phyloP scores from a whole-genome alignment of 2,113 vertebrate genomes.

The Dunckerocampus dactyliophorus region DNA sequence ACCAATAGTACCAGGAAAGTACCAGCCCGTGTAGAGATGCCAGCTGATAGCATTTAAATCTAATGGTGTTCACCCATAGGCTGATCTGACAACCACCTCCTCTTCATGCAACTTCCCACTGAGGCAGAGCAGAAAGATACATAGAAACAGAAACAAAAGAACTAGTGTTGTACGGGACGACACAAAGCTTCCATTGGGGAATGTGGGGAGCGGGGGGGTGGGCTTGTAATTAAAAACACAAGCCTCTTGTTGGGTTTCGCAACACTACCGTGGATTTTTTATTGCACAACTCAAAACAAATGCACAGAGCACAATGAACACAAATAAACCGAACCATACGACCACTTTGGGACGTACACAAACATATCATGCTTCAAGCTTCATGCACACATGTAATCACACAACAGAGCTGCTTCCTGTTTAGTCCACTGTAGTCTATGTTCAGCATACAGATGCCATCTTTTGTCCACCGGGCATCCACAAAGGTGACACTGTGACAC shows the following conservation, averaged over 20 bases:
- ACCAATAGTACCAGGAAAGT: neutral
- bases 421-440: conserved; percentile 3
- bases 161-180: conserved; percentile 45
- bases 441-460: conserved; percentile 42
- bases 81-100: conserved; percentile 9
- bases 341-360: conserved; percentile 23
- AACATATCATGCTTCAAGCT: neutral
- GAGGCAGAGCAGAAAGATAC: conserved; percentile 11
- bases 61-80: neutral
- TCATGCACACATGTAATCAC: conserved; percentile 5
- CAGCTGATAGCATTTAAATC: neutral
- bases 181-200: conserved; percentile 51
- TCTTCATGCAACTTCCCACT: conserved; percentile 14
- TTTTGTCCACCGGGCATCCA: conserved; percentile 18
- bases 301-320: conserved; percentile 27
- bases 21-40: neutral
- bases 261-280: conserved; percentile 33
- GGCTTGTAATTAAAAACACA: conserved; percentile 67
- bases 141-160: conserved; percentile 52
- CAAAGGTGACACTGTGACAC: conserved; percentile 40
- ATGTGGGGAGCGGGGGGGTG: conserved; percentile 27
- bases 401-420: conserved; percentile 12
- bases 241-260: conserved; percentile 38
- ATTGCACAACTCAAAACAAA: conserved; percentile 32
- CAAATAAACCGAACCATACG: conserved; percentile 25